Percentiles rank a stretch among this genome's conserved stretches.
Evolutionary conservation across 2,797 vertebrate species (phyloP).

Genomic region (Pygocentrus nattereri): DNA sequence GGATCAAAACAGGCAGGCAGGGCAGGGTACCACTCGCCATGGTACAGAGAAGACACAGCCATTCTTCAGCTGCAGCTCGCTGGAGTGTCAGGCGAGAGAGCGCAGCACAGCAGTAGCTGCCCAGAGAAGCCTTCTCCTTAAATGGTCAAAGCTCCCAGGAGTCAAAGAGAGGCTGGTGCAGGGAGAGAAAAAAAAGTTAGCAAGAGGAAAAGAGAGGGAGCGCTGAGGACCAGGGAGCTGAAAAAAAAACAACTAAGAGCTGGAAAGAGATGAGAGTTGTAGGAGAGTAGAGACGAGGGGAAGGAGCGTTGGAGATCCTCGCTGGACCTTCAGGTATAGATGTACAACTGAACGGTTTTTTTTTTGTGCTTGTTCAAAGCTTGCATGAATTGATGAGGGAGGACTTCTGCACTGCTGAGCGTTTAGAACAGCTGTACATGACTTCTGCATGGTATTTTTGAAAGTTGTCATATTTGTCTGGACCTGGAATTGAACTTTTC

Average conservation of each 20-base stretch:
- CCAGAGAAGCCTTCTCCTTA: constrained; percentile 96
- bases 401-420: constrained; percentile 14
- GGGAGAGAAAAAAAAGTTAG: constrained; percentile 82
- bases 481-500: not conserved
- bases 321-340: constrained; percentile 88
- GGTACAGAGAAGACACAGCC: constrained; percentile 27
- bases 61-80: constrained; percentile 45
- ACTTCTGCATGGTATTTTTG: not conserved
- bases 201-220: constrained; percentile 83
- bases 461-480: not conserved
- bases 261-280: constrained; percentile 79
- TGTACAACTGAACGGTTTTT: constrained; percentile 52
- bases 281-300: constrained; percentile 63
- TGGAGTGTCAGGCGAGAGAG: constrained; percentile 43
- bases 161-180: constrained; percentile 92
- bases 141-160: constrained; percentile 99
- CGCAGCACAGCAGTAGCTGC: constrained; percentile 68
- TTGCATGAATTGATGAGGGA: constrained; percentile 28
- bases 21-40: not conserved
- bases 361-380: not conserved
- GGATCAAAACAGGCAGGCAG: constrained; percentile 43
- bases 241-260: constrained; percentile 65
- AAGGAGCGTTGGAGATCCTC: constrained; percentile 65
- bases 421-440: not conserved
- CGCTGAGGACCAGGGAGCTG: constrained; percentile 81